A percentile compares a stretch with the other conserved stretches of the same genome.
Evolutionary conservation across 1,140 invertebrate species (phyloP).

Genomic region (Grapholita molesta): DNA sequence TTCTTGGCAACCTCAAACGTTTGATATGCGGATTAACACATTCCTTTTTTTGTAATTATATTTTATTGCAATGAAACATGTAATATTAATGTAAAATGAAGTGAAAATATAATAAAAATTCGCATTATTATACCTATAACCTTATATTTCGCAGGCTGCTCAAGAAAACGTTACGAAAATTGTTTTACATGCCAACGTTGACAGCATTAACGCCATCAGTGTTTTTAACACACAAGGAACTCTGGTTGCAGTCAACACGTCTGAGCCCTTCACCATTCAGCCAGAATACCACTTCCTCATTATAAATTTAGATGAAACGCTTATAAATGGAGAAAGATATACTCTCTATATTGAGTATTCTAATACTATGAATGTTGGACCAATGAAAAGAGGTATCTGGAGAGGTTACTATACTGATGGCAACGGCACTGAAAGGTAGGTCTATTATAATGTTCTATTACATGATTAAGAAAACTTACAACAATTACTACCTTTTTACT

Average conservation of each 20-base stretch:
- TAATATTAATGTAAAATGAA: neutral
- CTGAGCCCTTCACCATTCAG: slow-evolving; percentile 35
- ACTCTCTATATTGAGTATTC: slow-evolving; percentile 51
- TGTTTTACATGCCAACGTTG: slow-evolving; percentile 59
- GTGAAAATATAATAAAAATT: neutral
- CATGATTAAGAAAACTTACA: too few species aligned
- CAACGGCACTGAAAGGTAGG: slow-evolving; percentile 52
- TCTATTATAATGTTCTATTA: too few species aligned
- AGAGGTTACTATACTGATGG: slow-evolving; percentile 58
- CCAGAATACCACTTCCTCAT: slow-evolving; percentile 57
- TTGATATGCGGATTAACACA: too few species aligned
- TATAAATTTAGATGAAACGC: slow-evolving; percentile 41
- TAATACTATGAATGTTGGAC: slow-evolving; percentile 64
- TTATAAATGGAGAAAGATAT: slow-evolving; percentile 44
- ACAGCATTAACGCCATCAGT: slow-evolving; percentile 41
- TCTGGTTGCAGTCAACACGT: slow-evolving; percentile 28
- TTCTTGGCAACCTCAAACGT: too few species aligned
- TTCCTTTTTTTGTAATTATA: too few species aligned
- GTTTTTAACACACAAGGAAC: slow-evolving; percentile 26
- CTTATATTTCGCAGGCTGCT: slow-evolving; percentile 44
- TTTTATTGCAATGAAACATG: too few species aligned
- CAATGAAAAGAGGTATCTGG: slow-evolving; percentile 69
- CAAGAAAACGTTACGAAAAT: slow-evolving; percentile 54
- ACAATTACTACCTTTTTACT: too few species aligned
- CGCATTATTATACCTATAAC: neutral